Evolutionary conservation across 2,797 vertebrate species (phyloP), one percentile per base, ranked within the genome.

Genomic region (Lagothrix lagotricha): DNA sequence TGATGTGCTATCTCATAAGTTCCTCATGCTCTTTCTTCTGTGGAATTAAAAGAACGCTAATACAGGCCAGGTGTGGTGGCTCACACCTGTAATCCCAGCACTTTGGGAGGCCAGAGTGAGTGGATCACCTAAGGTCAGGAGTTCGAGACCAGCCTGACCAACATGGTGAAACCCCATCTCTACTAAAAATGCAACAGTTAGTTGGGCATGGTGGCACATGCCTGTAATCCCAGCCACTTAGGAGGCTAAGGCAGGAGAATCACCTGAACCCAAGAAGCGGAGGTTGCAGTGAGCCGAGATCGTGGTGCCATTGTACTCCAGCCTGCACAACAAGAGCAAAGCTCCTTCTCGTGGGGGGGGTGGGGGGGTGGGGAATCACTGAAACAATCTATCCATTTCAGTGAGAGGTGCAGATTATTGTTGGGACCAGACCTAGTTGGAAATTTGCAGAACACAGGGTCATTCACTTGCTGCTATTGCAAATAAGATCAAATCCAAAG

Each of bases 251-350:
- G 64, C 15, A 67, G 33, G 33, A 67, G 64, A n/a, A 67, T 67
- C 33, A 17, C 3, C 15, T 0, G 64, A 67, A 67, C 3, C 33
- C 33, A 1, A 8, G 64, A 67, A 15, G 4, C 17, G 4, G 64
- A 67, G 15, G 7, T 67, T 67, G 33, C 33, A 67, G 64, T n/a
- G 33, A 19, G 33, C 64, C 4, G 0, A n/a, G 33, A n/a, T n/a
- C 8, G 7, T 17, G 1, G 7, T 17, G 4, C 17, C 64, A n/a
- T 67, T n/a, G 7, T n/a, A 67, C 33, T 67, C 64, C 15, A n/a
- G 64, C 33, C 64, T n/a, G 15, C 30, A 33, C 33, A 67, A 19
- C 3, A 19, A 67, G 33, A 67, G 15, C 64, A n/a, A 67, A n/a
- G n/a, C 15, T 64, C 14, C 8, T 15, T 9, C 64, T 67, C 10